A percentile compares a stretch with the other conserved stretches of the same genome.
Evolutionary conservation across 2,797 vertebrate genomes (phyloP).

Genomic region (Craterocephalus amniculus): DNA sequence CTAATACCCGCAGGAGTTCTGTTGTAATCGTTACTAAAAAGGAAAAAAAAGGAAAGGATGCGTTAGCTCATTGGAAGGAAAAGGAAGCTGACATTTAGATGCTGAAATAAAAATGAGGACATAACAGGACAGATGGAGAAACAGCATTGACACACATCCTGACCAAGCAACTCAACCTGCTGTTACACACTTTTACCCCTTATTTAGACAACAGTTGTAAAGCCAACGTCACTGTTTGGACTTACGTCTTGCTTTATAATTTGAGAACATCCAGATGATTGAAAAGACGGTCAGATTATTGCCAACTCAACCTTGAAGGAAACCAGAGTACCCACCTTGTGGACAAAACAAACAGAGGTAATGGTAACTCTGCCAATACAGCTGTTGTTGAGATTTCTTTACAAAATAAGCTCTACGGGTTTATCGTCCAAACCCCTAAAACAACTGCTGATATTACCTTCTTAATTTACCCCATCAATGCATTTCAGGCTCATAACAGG

Average conservation of each 20-base stretch:
- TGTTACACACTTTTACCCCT: conserved; percentile 3
- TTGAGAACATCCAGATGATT: neutral
- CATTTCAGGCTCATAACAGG: neutral
- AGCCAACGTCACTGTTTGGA: neutral
- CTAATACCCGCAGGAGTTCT: conserved; percentile 24
- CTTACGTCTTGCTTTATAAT: neutral
- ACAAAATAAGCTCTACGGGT: rapidly evolving
- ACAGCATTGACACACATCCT: conserved; percentile 10
- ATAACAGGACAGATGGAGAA: neutral
- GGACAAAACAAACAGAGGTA: neutral
- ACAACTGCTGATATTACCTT: neutral
- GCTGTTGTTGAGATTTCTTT: neutral
- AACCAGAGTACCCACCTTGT: neutral
- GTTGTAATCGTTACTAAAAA: neutral
- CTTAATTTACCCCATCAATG: neutral
- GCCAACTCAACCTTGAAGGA: neutral
- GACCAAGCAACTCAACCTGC: neutral
- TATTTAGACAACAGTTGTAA: neutral
- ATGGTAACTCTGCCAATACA: neutral
- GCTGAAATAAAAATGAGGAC: conserved; percentile 6
- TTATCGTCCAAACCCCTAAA: neutral
- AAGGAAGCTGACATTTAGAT: conserved; percentile 4
- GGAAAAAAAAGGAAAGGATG: neutral
- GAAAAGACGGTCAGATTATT: neutral
- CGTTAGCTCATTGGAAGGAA: conserved; percentile 6